phyloP scores from a whole-genome alignment of 2,113 vertebrate species.

The Otus sunia region DNA sequence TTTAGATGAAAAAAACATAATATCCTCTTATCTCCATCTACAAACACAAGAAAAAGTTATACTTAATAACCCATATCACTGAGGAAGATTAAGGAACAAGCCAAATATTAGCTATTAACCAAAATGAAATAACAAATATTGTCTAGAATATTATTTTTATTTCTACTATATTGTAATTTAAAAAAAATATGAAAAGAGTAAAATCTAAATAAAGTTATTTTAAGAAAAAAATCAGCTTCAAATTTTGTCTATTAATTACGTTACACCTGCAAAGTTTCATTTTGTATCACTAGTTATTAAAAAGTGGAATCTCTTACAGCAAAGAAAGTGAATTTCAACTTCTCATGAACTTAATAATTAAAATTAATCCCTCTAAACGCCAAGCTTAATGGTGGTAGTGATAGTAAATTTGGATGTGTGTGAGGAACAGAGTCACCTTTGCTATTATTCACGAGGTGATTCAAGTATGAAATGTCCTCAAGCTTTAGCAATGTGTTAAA shows the following conservation, averaged over 20 bases:
- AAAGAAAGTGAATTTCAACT: neutral
- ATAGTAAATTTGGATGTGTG: neutral
- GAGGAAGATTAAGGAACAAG: neutral
- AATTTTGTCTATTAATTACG: neutral
- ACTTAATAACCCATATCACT: neutral
- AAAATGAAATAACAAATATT: neutral
- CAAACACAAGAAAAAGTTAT: neutral
- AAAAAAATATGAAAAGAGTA: neutral
- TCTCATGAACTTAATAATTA: neutral
- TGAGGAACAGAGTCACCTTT: neutral
- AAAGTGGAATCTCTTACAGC: neutral
- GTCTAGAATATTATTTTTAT: neutral
- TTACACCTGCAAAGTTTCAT: neutral
- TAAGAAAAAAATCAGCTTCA: neutral
- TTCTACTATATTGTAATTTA: neutral
- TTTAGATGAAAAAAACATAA: neutral
- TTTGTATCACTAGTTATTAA: neutral
- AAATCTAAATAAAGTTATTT: neutral
- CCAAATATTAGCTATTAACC: neutral
- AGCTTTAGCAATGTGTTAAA: neutral
- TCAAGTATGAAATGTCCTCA: neutral
- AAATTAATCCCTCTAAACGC: neutral
- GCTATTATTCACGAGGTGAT: neutral
- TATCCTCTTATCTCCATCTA: neutral
- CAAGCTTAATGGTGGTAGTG: neutral